Evolutionary conservation across 2,888 invertebrate genomes (phyloP), one percentile per base, ranked within the genome.

Genomic region (Noctua janthe): DNA sequence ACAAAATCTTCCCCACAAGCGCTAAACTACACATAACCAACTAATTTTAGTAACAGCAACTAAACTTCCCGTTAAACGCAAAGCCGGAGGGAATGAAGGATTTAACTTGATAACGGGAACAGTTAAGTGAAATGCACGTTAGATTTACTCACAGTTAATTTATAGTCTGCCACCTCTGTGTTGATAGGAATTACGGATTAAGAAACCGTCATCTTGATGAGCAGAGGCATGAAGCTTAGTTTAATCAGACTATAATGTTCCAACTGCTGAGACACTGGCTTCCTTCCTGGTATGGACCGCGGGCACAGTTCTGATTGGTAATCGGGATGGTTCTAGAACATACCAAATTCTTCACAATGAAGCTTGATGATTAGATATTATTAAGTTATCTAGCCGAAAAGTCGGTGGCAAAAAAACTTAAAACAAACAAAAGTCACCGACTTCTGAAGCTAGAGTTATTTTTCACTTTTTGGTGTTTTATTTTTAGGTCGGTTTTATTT

Each of bases 61-160:
- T 75, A 59, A 81, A 87, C 76, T 87, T 82, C 47, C 47, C n/a
- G 64, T 74, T 79, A 54, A 75, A 67, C 75, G 72, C 75, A 43
- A 81, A 71, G 76, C 88, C 78, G 72, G 23, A 17, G 81, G 87
- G 82, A 81, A 78, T 72, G 79, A 62, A 74, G 79, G 85, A 78
- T 86, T 74, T 69, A 81, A 86, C 81, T 81, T 73, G 82, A 76
- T 89, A 89, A 89, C 82, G 49, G 79, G 66, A 78, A 80, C 80
- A 80, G 87, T 78, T 80, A 89, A 87, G 80, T 87, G 89, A 87
- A 88, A 85, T 83, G 49, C 74, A 71, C 81, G 78, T 83, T 80
- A 81, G 54, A 85, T 83, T 78, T 78, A 74, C 47, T 47, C 47
- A 11, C 75, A 54, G 75, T 71, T 84, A 77, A 80, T 78, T 78